Conservation (phyloP, 2,113 vertebrate species). For the Jaculus jaculus region DNA sequence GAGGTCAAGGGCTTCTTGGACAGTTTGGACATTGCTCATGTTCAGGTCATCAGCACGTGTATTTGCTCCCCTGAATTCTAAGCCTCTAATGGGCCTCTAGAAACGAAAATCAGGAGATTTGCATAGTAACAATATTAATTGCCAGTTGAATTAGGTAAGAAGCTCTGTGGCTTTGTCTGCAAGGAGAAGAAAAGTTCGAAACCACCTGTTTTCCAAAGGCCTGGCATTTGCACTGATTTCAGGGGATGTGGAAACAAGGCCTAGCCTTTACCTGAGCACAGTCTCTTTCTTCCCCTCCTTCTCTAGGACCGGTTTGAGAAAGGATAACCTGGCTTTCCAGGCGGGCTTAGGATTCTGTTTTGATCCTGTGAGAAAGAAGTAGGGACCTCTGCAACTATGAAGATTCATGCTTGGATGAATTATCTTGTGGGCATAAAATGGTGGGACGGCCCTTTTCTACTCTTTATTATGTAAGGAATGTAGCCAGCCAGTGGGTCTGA, state of each 20-base stretch:
- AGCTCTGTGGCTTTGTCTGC: slow-evolving; percentile 80
- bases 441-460: slow-evolving; percentile 33
- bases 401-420: slow-evolving; percentile 27
- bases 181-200: slow-evolving; percentile 92
- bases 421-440: background rate
- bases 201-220: slow-evolving; percentile 86
- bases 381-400: slow-evolving; percentile 31
- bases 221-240: slow-evolving; percentile 90
- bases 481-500: background rate
- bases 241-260: slow-evolving; percentile 78
- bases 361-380: slow-evolving; percentile 22
- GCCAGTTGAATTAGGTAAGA: slow-evolving; percentile 85
- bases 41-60: slow-evolving; percentile 91
- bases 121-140: slow-evolving; percentile 88
- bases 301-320: background rate
- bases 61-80: slow-evolving; percentile 91
- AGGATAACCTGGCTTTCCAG: slow-evolving; percentile 11
- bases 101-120: slow-evolving; percentile 83
- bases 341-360: slow-evolving; percentile 34
- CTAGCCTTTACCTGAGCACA: slow-evolving; percentile 23
- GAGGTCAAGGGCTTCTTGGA: slow-evolving; percentile 86
- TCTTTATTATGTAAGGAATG: background rate
- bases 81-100: slow-evolving; percentile 90
- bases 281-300: background rate
- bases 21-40: slow-evolving; percentile 88